Conservation (phyloP, 2,888 invertebrate genomes). For the Tipula unca region DNA sequence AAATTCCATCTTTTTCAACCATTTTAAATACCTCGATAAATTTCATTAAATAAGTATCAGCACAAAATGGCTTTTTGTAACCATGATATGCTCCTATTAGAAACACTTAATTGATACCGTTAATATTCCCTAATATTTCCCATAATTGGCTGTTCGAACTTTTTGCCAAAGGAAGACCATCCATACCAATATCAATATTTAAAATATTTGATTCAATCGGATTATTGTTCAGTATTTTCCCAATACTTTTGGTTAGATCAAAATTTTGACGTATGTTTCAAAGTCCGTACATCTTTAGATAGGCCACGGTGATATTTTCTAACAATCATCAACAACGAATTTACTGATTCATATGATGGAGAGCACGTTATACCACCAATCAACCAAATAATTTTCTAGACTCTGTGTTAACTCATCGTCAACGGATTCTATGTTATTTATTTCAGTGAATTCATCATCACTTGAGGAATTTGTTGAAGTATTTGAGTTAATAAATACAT, state of each 20-base stretch:
- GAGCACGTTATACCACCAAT: slow-evolving; percentile 1
- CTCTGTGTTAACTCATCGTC: not conserved
- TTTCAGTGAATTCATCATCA: too few relatives aligned
- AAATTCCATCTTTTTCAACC: not conserved
- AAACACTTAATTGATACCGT: not conserved
- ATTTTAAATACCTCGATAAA: not conserved
- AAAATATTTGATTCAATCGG: not conserved
- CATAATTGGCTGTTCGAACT: not conserved
- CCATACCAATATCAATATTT: too few relatives aligned
- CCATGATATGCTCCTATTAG: not conserved
- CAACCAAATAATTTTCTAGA: not conserved
- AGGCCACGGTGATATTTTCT: not conserved
- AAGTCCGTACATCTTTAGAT: not conserved
- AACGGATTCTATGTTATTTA: too few relatives aligned
- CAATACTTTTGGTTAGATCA: not conserved
- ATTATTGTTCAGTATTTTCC: not conserved
- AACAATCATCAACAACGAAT: not conserved
- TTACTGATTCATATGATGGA: not conserved
- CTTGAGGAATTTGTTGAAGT: too few relatives aligned
- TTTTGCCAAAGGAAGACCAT: not conserved
- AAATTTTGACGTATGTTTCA: not conserved
- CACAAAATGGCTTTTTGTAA: too few relatives aligned
- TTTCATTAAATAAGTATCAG: not conserved
- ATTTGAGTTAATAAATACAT: too few relatives aligned
- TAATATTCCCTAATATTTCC: not conserved